These are phyloP conservation scores for Catostomus latipinnis DNA, from an alignment of 2,797 vertebrate genomes.

Conservation along the genomic window DNA sequence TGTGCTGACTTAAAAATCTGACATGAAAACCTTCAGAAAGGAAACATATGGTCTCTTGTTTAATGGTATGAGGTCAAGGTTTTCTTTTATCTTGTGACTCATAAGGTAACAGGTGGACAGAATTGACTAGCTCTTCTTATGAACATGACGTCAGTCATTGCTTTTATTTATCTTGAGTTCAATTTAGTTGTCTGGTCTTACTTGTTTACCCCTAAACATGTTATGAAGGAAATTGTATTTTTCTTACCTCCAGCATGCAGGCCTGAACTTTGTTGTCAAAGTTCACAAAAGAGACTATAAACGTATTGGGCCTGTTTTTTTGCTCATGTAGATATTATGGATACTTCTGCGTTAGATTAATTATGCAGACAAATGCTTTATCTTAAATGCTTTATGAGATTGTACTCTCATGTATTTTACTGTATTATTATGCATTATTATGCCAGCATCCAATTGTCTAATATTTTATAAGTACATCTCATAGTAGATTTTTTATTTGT, in stretches of 20 bases:
- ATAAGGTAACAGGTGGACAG: constrained; percentile 72
- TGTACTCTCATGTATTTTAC: too few species aligned
- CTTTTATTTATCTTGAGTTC: background rate
- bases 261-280: constrained; percentile 68
- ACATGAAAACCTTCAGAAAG: too few species aligned
- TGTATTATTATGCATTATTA: background rate
- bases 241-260: too few species aligned
- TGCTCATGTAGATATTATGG: constrained; percentile 74
- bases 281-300: constrained; percentile 70
- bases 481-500: too few species aligned
- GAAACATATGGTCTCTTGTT: background rate
- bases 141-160: constrained; percentile 68
- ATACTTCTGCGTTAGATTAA: constrained; percentile 64
- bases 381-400: background rate
- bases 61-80: background rate
- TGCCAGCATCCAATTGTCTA: too few species aligned
- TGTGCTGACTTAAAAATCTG: too few species aligned
- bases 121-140: constrained; percentile 61
- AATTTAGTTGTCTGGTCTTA: background rate
- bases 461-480: too few species aligned
- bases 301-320: constrained; percentile 68
- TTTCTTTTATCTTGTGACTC: constrained; percentile 55
- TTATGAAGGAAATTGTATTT: constrained; percentile 30
- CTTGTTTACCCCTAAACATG: background rate
- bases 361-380: constrained; percentile 30